A percentile compares a stretch with the other conserved stretches of the same genome.
Conservation (phyloP, 2,888 invertebrate genomes). For the Syrphus vitripennis region DNA sequence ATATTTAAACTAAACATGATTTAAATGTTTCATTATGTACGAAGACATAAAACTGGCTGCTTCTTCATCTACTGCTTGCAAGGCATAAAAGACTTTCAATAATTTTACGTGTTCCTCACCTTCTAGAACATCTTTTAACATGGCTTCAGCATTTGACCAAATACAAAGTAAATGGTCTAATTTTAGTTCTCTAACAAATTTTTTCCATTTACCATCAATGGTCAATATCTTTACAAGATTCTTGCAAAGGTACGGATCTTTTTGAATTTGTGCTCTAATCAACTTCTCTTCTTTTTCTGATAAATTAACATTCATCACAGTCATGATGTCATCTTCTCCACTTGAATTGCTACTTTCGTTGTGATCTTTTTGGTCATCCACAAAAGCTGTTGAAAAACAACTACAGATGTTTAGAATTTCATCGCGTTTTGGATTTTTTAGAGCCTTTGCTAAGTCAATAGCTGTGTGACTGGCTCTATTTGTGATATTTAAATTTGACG, state of each 20-base stretch:
- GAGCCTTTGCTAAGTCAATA: conserved; percentile 79
- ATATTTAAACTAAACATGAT: not conserved
- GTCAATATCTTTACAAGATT: conserved; percentile 83
- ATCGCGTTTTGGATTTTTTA: conserved; percentile 44
- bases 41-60: not conserved
- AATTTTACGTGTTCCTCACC: not conserved
- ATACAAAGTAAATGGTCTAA: conserved; percentile 82
- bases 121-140: conserved; percentile 82
- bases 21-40: not conserved
- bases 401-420: conserved; percentile 39
- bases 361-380: not conserved
- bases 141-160: conserved; percentile 83
- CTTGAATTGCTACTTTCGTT: conserved; percentile 75
- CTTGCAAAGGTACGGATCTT: conserved; percentile 77
- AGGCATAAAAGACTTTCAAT: not conserved
- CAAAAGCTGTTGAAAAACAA: not conserved
- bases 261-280: conserved; percentile 75
- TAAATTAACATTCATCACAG: conserved; percentile 6
- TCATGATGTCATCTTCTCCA: conserved; percentile 29
- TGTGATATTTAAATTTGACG: conserved; percentile 73
- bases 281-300: conserved; percentile 73
- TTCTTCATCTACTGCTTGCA: not conserved
- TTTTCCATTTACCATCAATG: conserved; percentile 83
- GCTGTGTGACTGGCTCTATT: conserved; percentile 78
- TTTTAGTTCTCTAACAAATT: conserved; percentile 82